Conservation (phyloP, 1,140 invertebrate genomes). For the Trigoniulus corallinus region DNA sequence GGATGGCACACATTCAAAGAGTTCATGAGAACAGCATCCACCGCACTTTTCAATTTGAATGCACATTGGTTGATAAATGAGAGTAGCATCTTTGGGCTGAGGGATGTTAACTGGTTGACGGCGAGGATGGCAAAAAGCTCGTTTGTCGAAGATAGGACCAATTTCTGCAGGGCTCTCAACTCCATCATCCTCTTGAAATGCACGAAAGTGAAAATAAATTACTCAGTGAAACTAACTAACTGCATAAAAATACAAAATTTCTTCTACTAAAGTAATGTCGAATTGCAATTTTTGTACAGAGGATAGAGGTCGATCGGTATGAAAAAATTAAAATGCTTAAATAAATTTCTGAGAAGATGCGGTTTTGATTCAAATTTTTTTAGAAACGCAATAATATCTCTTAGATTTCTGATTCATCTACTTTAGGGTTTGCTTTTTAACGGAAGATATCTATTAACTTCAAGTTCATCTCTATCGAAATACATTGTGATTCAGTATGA, state of each 20-base stretch:
- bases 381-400: too few relatives aligned
- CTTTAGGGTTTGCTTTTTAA: too few relatives aligned
- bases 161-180: background rate
- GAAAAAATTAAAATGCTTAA: too few relatives aligned
- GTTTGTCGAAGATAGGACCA: constrained; percentile 9
- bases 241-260: background rate
- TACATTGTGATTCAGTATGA: too few relatives aligned
- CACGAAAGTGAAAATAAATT: background rate
- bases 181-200: background rate
- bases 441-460: too few relatives aligned
- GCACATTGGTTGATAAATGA: constrained; percentile 42
- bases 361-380: too few relatives aligned
- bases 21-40: constrained; percentile 44
- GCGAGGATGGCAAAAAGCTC: constrained; percentile 6
- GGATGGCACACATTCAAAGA: constrained; percentile 42
- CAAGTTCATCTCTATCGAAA: too few relatives aligned
- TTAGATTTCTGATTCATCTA: too few relatives aligned
- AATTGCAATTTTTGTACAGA: background rate
- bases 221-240: background rate
- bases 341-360: too few relatives aligned
- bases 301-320: too few relatives aligned
- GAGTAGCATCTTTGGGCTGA: constrained; percentile 27
- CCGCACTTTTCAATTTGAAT: constrained; percentile 47
- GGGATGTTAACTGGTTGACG: constrained; percentile 5
- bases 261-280: background rate